Conservation (phyloP, 1,140 invertebrate species). For the Geopemphigus sp. region DNA sequence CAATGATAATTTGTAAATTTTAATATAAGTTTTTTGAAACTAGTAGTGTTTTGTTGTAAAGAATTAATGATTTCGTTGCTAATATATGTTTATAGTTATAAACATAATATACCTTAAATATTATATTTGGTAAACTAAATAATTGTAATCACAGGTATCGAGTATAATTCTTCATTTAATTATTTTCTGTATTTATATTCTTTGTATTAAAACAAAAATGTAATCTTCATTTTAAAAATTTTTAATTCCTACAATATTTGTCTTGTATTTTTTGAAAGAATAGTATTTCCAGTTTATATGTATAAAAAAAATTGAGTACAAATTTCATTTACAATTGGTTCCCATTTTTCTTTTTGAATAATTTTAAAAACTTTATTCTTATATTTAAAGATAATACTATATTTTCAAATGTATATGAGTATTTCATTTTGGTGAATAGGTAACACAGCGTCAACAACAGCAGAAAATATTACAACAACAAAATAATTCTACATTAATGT, state of each 20-base stretch:
- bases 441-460: slow-evolving; percentile 49
- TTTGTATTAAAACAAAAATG: background rate
- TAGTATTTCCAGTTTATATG: background rate
- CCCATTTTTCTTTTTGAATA: no score
- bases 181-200: background rate
- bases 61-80: no score
- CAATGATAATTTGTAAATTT: slow-evolving; percentile 6
- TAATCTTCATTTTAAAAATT: background rate
- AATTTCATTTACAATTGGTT: background rate
- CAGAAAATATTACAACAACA: slow-evolving; percentile 46
- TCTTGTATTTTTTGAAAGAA: background rate
- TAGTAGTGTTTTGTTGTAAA: background rate
- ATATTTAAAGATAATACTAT: background rate
- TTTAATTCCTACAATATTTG: background rate
- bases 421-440: slow-evolving; percentile 35
- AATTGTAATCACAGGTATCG: background rate
- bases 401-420: background rate
- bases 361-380: background rate
- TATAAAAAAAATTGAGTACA: background rate
- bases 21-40: background rate
- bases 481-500: slow-evolving; percentile 3
- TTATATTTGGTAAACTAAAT: background rate
- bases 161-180: slow-evolving; percentile 15
- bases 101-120: background rate
- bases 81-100: background rate